Evolutionary conservation across 1,140 invertebrate species (phyloP).

Genomic region (Rhyacophila brunnea): DNA sequence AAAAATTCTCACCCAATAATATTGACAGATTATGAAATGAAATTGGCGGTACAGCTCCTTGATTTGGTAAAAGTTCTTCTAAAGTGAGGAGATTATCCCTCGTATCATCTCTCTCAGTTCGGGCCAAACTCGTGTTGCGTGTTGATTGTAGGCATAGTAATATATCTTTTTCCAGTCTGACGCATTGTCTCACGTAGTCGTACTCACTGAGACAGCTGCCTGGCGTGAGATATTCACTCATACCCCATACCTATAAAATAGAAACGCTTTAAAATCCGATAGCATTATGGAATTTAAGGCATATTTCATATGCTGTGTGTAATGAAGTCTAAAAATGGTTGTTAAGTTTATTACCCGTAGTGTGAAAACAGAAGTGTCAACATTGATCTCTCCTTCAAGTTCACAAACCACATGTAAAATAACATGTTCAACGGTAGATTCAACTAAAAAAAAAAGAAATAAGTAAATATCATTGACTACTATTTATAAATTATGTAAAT

Average conservation of each 20-base stretch:
- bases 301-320: too few relatives aligned
- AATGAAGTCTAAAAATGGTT: neutral
- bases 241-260: conserved; percentile 73
- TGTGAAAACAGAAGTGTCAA: conserved; percentile 66
- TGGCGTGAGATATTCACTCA: conserved; percentile 76
- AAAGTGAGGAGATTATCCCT: conserved; percentile 66
- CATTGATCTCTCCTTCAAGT: conserved; percentile 68
- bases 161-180: conserved; percentile 91
- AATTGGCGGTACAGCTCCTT: conserved; percentile 67
- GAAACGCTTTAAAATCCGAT: neutral
- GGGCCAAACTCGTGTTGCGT: conserved; percentile 56
- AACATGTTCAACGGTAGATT: conserved; percentile 82
- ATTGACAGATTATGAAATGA: conserved; percentile 78
- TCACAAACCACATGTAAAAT: conserved; percentile 84
- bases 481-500: too few relatives aligned
- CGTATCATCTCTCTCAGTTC: conserved; percentile 70
- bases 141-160: conserved; percentile 72
- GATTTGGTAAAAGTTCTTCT: conserved; percentile 74
- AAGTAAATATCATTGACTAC: too few relatives aligned
- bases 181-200: conserved; percentile 91
- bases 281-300: too few relatives aligned
- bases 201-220: conserved; percentile 76
- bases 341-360: conserved; percentile 49
- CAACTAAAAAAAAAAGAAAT: conserved; percentile 62
- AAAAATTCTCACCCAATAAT: conserved; percentile 61